A percentile compares a stretch with the other conserved stretches of the same genome.
Evolutionary conservation across 2,113 vertebrate species (phyloP).

Genomic region (Onychostoma macrolepis): DNA sequence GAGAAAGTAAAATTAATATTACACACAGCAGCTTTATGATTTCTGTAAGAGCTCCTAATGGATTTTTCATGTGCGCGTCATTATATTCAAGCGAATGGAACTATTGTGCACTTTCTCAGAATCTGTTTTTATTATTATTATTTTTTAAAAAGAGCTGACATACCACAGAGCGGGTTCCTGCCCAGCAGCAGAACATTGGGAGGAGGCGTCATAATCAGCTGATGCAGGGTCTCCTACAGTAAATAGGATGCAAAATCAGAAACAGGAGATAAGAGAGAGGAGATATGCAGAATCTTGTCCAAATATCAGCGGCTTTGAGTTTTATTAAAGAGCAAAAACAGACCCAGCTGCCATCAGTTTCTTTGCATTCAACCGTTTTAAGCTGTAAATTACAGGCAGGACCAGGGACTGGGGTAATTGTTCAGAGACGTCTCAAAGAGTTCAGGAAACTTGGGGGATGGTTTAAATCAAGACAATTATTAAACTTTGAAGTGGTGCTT

Average conservation of each 20-base stretch:
- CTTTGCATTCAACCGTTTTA: conserved; percentile 28
- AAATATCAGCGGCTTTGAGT: neutral
- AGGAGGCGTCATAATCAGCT: conserved; percentile 96
- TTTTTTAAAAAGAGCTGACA: conserved; percentile 57
- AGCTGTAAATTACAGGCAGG: conserved; percentile 14
- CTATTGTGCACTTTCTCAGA: neutral
- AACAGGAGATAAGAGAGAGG: neutral
- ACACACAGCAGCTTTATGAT: neutral
- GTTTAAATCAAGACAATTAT: conserved; percentile 24
- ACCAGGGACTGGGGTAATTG: neutral
- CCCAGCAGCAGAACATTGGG: conserved; percentile 93
- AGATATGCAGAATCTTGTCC: neutral
- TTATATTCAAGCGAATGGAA: neutral
- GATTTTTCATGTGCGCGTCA: neutral
- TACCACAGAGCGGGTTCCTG: conserved; percentile 90
- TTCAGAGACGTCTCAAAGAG: neutral
- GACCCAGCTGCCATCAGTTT: conserved; percentile 17
- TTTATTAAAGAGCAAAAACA: conserved; percentile 1
- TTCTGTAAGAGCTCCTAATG: neutral
- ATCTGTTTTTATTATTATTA: neutral
- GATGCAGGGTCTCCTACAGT: conserved; percentile 90
- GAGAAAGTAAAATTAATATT: neutral
- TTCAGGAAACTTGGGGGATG: conserved; percentile 20
- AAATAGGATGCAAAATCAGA: conserved; percentile 25
- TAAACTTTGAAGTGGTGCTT: conserved; percentile 25